Evolutionary conservation across 1,140 invertebrate species (phyloP).

Genomic region (Drosophila repleta): DNA sequence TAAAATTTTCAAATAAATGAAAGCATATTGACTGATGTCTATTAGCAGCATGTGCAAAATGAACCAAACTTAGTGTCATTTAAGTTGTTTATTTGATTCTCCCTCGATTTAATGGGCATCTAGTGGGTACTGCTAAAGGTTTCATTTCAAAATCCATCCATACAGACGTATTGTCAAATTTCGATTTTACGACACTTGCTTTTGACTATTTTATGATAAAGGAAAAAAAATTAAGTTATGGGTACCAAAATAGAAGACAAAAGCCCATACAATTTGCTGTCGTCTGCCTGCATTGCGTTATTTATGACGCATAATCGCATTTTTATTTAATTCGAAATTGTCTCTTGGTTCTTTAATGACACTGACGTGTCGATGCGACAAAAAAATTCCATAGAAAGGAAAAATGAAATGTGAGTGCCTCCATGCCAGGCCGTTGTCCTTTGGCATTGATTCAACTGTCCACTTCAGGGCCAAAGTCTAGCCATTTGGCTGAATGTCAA

Average conservation of each 20-base stretch:
- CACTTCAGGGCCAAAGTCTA: slow-evolving; percentile 74
- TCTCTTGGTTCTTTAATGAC: slow-evolving; percentile 65
- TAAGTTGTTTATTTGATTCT: background rate
- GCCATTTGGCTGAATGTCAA: slow-evolving; percentile 70
- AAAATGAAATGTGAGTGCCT: background rate
- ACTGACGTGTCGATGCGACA: slow-evolving; percentile 75
- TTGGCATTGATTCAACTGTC: slow-evolving; percentile 74
- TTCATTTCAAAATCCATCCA: background rate
- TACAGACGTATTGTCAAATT: background rate
- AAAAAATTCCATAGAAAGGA: slow-evolving; percentile 23
- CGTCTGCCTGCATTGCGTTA: slow-evolving; percentile 61
- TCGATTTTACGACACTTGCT: background rate
- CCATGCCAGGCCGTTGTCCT: slow-evolving; percentile 46
- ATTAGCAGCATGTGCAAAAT: too few relatives aligned
- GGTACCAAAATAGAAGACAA: slow-evolving; percentile 13
- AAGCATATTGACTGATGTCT: too few relatives aligned
- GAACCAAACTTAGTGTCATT: too few relatives aligned
- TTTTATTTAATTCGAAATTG: slow-evolving; percentile 73
- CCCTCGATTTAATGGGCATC: background rate
- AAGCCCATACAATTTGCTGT: slow-evolving; percentile 38
- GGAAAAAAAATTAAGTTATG: background rate
- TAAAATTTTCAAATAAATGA: too few relatives aligned
- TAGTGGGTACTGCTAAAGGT: background rate
- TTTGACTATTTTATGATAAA: slow-evolving; percentile 8
- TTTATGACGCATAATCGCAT: slow-evolving; percentile 76